Evolutionary conservation across 2,888 invertebrate genomes (phyloP).

Genomic region (Thecocarcelia acutangulata): DNA sequence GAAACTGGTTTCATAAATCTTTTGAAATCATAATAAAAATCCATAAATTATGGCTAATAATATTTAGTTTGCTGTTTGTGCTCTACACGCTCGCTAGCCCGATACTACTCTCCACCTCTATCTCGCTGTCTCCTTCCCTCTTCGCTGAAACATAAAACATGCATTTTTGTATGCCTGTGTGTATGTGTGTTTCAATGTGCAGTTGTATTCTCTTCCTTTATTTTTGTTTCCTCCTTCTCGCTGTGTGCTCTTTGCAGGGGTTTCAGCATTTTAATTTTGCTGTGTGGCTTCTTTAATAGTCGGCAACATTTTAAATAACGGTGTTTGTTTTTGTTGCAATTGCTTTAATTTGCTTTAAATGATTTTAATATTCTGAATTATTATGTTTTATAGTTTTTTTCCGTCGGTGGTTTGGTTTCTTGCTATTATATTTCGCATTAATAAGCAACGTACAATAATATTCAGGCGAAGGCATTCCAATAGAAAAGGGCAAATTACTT

Average conservation of each 20-base stretch:
- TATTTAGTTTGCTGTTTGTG: conserved; percentile 57
- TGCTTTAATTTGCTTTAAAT: conserved; percentile 46
- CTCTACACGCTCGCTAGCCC: conserved; percentile 24
- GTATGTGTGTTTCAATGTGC: neutral
- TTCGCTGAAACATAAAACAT: neutral
- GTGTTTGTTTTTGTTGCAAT: conserved; percentile 5
- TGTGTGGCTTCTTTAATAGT: conserved; percentile 59
- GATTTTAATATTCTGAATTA: conserved; percentile 37
- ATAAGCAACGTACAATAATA: conserved; percentile 3
- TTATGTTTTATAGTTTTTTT: conserved; percentile 18
- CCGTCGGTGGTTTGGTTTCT: conserved; percentile 38
- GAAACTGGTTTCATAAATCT: conserved; percentile 60
- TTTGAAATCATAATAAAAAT: conserved; percentile 67
- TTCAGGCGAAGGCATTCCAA: neutral
- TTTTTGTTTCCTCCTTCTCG: conserved; percentile 28
- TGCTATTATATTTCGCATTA: conserved; percentile 50
- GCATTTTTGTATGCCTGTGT: neutral
- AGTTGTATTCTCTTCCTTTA: conserved; percentile 27
- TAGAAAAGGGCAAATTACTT: neutral
- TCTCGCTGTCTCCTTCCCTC: no score
- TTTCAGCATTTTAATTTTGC: conserved; percentile 34
- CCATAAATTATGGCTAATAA: conserved; percentile 68
- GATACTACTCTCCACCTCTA: neutral
- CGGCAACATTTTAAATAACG: conserved; percentile 55
- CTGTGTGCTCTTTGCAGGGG: conserved; percentile 13